Base-by-base conservation (phyloP, 2,888 invertebrate species). In the Kuschelorhynchus macadamiae region DNA sequence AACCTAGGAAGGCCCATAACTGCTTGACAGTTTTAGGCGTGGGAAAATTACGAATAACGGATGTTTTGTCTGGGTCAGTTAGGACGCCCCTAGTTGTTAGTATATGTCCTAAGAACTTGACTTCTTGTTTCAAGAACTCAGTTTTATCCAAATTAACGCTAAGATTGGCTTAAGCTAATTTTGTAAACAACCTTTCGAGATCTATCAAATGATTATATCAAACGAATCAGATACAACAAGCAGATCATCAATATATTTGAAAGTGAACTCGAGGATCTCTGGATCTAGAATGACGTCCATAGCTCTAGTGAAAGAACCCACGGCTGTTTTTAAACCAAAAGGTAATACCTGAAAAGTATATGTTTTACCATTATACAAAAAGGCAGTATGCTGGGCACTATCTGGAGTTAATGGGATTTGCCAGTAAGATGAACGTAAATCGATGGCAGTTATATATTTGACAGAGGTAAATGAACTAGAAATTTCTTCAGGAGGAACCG, bases 191-290 rank as follows among this genome's bases (percentile, higher is more conserved):
- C 17, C 21, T 18, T 20, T 68, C 63, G 1, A 78, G 18, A 44
- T 77, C 74, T 12, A 56, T 1, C 2, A 76, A 16, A 49, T 77
- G 76, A 21, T 70, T 50, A 25, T n/a, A n/a, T 74, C 64, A 49
- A 75, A 73, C 18, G 60, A 59, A 1, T 44, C 25, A 0, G 78
- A 79, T 0, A 73, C 72, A 0, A 80, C 70, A 7, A 79, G 52
- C 8, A 80, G 50, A 56, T 80, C 79, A 69, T 79, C 79, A 7
- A 80, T 71, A 61, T 81, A 80, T 36, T 62, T 71, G 4, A 70
- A 47, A 4, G 75, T 53, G 64, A 76, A 78, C 18, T 67, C 56
- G 8, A 71, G 53, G 16, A 74, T 71, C 47, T 75, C 71, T n/a
- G 75, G 68, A 0, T 77, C 78, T 2, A 81, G 50, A 16, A 55